A percentile compares a stretch with the other conserved stretches of the same genome.
Conservation (phyloP, 2,888 invertebrate genomes). For the Vandiemenella viatica region DNA sequence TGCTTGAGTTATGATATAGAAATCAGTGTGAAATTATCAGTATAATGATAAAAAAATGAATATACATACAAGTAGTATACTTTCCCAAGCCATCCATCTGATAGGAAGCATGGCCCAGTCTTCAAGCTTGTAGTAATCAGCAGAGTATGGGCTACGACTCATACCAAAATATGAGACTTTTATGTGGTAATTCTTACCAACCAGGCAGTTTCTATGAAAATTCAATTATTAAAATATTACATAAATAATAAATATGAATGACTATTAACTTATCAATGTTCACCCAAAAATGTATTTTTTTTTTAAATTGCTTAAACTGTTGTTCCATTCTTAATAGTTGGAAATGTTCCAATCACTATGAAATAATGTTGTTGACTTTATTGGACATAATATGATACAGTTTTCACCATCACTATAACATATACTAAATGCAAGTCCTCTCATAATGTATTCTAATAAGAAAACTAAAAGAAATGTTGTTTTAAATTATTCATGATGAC, state of each 20-base stretch:
- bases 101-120: conserved; percentile 55
- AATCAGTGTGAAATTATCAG: background rate
- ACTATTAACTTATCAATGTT: no score
- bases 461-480: no score
- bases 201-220: conserved; percentile 61
- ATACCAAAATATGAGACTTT: conserved; percentile 58
- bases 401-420: no score
- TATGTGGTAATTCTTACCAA: conserved; percentile 53
- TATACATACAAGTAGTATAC: conserved; percentile 50
- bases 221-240: background rate
- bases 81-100: conserved; percentile 82
- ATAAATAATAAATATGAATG: background rate
- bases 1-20: background rate
- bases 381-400: no score
- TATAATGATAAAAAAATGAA: background rate
- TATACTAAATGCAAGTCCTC: no score
- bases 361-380: no score
- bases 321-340: no score
- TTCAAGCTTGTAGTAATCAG: conserved; percentile 66
- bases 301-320: no score
- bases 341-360: no score
- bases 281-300: no score
- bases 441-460: no score
- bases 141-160: conserved; percentile 50
- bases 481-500: no score